Conservation (phyloP, 2,797 vertebrate genomes). For the Eremophila alpestris region DNA sequence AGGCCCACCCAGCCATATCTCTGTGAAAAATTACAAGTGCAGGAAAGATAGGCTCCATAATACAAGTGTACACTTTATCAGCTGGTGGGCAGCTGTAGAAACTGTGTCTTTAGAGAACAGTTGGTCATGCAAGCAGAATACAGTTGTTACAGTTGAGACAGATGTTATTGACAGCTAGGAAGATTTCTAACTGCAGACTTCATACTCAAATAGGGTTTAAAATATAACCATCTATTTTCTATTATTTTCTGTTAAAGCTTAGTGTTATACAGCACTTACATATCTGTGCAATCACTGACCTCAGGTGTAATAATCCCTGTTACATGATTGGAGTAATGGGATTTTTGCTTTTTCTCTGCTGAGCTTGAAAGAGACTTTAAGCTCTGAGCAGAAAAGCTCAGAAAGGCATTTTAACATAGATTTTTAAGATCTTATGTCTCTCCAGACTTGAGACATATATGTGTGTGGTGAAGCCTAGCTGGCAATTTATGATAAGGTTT, state of each 20-base stretch:
- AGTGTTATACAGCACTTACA: neutral
- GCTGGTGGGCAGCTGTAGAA: neutral
- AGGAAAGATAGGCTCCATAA: neutral
- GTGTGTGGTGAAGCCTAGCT: neutral
- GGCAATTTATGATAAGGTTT: neutral
- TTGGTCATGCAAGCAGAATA: neutral
- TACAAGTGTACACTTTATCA: neutral
- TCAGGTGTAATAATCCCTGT: neutral
- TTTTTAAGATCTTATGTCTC: neutral
- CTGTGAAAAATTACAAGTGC: neutral
- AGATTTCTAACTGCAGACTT: neutral
- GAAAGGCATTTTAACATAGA: neutral
- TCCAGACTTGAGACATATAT: neutral
- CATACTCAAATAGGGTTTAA: neutral
- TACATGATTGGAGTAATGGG: neutral
- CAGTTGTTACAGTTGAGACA: neutral
- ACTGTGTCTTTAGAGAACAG: neutral
- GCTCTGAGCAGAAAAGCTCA: neutral
- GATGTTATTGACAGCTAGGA: neutral
- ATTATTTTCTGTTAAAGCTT: neutral
- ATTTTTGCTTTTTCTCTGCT: neutral
- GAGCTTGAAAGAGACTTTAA: neutral
- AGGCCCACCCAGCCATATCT: neutral
- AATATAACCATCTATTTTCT: neutral
- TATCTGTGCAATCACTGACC: neutral